Percentiles rank a stretch among this genome's conserved stretches.
Conservation (phyloP, 2,888 invertebrate genomes). For the Oligia fasciuncula region DNA sequence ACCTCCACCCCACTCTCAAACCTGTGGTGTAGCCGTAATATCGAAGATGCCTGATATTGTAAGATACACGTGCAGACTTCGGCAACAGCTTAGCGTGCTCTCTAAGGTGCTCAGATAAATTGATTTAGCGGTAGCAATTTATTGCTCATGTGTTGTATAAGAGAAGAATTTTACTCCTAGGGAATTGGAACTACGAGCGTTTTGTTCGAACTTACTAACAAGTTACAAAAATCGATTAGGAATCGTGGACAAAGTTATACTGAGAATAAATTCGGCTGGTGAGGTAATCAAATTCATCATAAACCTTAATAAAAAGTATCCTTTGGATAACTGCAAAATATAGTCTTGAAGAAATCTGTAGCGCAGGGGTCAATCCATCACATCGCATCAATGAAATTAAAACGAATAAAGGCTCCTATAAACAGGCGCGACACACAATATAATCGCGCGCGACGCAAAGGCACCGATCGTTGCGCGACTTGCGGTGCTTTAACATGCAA, state of each 20-base stretch:
- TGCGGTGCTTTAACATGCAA: too few relatives aligned
- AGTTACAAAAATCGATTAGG: slow-evolving; percentile 11
- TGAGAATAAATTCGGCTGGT: background rate
- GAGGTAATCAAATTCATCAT: background rate
- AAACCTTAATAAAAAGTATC: background rate
- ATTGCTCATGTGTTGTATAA: slow-evolving; percentile 21
- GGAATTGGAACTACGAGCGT: slow-evolving; percentile 11
- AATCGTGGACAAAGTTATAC: background rate
- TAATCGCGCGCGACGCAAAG: too few relatives aligned
- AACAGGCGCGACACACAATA: too few relatives aligned
- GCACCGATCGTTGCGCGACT: too few relatives aligned
- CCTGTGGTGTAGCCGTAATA: background rate
- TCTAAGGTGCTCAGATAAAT: slow-evolving; percentile 42
- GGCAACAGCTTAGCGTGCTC: slow-evolving; percentile 38
- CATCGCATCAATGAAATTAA: too few relatives aligned
- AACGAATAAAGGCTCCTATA: too few relatives aligned
- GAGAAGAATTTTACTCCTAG: slow-evolving; percentile 23
- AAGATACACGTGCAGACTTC: slow-evolving; percentile 29
- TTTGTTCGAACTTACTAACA: slow-evolving; percentile 18
- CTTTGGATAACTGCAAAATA: background rate
- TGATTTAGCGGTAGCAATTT: slow-evolving; percentile 49
- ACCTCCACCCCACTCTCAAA: background rate
- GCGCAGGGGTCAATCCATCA: too few relatives aligned
- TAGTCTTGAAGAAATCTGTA: too few relatives aligned
- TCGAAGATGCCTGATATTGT: slow-evolving; percentile 14